A percentile compares a stretch with the other conserved stretches of the same genome.
Conservation (phyloP, 1,140 invertebrate genomes). For the Saccostrea echinata region DNA sequence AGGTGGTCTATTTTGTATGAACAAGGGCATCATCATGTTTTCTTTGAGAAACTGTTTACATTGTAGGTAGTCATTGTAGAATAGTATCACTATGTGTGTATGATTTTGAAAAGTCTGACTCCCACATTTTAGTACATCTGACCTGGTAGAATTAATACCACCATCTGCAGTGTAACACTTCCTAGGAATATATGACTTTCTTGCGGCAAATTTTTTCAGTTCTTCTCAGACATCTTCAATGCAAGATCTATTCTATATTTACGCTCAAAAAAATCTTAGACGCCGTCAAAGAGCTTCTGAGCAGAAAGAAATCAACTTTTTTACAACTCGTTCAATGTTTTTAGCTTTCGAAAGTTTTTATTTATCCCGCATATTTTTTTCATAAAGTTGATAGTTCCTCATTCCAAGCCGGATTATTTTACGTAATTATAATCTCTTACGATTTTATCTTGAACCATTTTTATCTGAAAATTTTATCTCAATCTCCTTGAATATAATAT, state of each 20-base stretch:
- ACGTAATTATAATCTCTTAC: too few relatives aligned
- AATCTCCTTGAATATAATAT: too few relatives aligned
- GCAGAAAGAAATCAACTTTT: not conserved
- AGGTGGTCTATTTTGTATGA: not conserved
- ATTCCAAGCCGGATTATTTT: too few relatives aligned
- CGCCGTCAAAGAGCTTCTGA: not conserved
- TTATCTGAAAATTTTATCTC: too few relatives aligned
- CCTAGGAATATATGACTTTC: not conserved
- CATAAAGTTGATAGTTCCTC: not conserved
- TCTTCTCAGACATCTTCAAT: not conserved
- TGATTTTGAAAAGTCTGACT: not conserved
- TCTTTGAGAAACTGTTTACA: not conserved
- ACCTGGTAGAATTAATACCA: not conserved
- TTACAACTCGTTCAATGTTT: not conserved
- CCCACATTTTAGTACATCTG: not conserved
- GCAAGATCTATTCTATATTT: not conserved
- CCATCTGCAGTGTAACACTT: not conserved
- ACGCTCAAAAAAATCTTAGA: not conserved
- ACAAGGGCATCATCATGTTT: not conserved
- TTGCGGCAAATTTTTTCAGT: not conserved
- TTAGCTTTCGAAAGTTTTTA: not conserved
- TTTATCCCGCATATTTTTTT: not conserved
- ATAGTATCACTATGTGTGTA: not conserved
- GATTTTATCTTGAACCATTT: too few relatives aligned
- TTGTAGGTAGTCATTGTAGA: not conserved